Conservation (phyloP, 2,888 invertebrate species). For the Athalia circularis region DNA sequence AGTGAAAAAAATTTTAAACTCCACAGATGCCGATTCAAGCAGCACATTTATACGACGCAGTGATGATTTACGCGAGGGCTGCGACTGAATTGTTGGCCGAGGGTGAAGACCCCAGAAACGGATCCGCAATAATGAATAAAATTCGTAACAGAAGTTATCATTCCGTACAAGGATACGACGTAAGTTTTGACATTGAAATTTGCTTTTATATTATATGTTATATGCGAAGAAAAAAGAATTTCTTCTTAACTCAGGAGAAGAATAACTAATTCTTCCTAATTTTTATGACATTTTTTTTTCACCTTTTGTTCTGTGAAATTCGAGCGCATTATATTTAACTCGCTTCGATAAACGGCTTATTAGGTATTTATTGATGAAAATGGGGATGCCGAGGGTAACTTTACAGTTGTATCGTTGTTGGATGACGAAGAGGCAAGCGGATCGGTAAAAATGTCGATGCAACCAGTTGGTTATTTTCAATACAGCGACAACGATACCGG, state of each 20-base stretch:
- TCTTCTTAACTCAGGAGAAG: background rate
- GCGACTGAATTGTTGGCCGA: slow-evolving; percentile 83
- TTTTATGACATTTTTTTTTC: too few relatives aligned
- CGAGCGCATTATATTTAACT: background rate
- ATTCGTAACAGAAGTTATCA: slow-evolving; percentile 86
- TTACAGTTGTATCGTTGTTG: slow-evolving; percentile 87
- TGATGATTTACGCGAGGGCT: slow-evolving; percentile 90
- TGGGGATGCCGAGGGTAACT: slow-evolving; percentile 95
- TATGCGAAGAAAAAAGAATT: too few relatives aligned
- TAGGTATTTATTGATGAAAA: slow-evolving; percentile 90
- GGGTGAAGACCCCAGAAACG: slow-evolving; percentile 84
- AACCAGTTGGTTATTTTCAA: slow-evolving; percentile 86
- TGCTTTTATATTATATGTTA: background rate
- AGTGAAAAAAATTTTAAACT: slow-evolving; percentile 29
- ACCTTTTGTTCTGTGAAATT: background rate
- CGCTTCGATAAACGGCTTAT: slow-evolving; percentile 39
- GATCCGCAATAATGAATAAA: slow-evolving; percentile 84
- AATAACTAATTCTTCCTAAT: background rate
- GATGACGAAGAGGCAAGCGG: slow-evolving; percentile 77
- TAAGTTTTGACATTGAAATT: slow-evolving; percentile 72
- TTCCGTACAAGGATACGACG: slow-evolving; percentile 88
- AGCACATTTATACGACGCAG: slow-evolving; percentile 90
- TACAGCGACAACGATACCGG: slow-evolving; percentile 77
- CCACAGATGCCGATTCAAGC: slow-evolving; percentile 87
- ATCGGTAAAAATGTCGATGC: slow-evolving; percentile 80